phyloP scores from a whole-genome alignment of 2,113 vertebrate species.

The Cinclus cinclus region DNA sequence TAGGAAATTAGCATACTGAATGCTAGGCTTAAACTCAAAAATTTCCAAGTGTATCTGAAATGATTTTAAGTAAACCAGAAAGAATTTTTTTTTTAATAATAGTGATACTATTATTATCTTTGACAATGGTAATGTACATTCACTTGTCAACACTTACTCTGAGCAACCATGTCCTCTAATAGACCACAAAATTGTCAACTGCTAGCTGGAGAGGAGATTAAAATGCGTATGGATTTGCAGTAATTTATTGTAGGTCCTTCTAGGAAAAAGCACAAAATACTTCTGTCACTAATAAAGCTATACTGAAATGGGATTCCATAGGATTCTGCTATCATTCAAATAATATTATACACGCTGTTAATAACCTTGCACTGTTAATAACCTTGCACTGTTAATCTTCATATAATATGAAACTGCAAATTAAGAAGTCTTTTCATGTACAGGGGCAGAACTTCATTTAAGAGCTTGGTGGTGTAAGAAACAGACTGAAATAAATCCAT shows the following conservation, averaged over 20 bases:
- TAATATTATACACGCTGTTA: slow-evolving; percentile 46
- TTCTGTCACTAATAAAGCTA: slow-evolving; percentile 2
- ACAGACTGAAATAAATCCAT: slow-evolving; percentile 30
- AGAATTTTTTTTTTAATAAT: not conserved
- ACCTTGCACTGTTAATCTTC: slow-evolving; percentile 45
- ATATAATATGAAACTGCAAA: slow-evolving; percentile 19
- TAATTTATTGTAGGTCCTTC: slow-evolving; percentile 15
- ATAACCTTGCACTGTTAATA: slow-evolving; percentile 57
- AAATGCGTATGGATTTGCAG: slow-evolving; percentile 27
- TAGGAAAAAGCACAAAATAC: slow-evolving; percentile 19
- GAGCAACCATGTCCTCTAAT: not conserved
- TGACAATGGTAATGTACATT: not conserved
- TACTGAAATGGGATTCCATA: slow-evolving; percentile 29
- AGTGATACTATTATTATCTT: not conserved
- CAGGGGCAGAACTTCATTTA: slow-evolving; percentile 29
- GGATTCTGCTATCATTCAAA: slow-evolving; percentile 28
- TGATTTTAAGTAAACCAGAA: not conserved
- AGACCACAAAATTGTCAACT: not conserved
- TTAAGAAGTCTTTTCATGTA: slow-evolving; percentile 55
- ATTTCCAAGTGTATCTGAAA: not conserved
- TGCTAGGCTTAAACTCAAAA: not conserved
- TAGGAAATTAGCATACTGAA: not conserved
- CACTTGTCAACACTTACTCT: not conserved
- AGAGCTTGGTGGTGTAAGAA: slow-evolving; percentile 18
- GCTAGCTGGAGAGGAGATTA: slow-evolving; percentile 24